Evolutionary conservation across 2,113 vertebrate species (phyloP).

Genomic region (Reinhardtius hippoglossoides): DNA sequence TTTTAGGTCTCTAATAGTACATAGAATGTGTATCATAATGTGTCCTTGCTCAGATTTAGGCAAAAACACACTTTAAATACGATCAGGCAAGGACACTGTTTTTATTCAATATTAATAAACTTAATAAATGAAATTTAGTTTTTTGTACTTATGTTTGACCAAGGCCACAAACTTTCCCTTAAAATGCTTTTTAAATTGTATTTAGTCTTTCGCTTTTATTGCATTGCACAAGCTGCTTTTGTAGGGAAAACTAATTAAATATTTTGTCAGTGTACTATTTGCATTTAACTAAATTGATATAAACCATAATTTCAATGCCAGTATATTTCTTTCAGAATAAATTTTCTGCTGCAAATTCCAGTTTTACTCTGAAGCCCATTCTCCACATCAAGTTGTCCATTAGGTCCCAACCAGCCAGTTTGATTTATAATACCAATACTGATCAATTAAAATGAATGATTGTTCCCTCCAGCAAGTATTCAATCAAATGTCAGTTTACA

Average conservation of each 20-base stretch:
- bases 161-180: neutral
- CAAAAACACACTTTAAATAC: too few species aligned
- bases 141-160: neutral
- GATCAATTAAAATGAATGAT: constrained; percentile 7
- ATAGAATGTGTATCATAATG: too few species aligned
- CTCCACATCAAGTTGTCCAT: neutral
- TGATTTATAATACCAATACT: neutral
- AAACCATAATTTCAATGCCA: neutral
- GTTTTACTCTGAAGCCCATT: constrained; percentile 8
- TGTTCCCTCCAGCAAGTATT: neutral
- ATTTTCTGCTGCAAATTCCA: neutral
- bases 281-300: neutral
- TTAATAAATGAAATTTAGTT: neutral
- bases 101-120: neutral
- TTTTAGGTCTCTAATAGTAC: too few species aligned
- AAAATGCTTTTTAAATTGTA: neutral
- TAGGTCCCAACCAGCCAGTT: neutral
- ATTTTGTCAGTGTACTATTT: neutral
- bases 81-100: neutral
- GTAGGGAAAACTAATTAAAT: neutral
- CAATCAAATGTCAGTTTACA: neutral
- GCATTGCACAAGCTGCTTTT: neutral
- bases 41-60: too few species aligned
- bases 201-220: neutral
- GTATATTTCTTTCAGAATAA: neutral